Evolutionary conservation across 2,888 invertebrate genomes (phyloP).

Genomic region (Sympetrum striolatum): DNA sequence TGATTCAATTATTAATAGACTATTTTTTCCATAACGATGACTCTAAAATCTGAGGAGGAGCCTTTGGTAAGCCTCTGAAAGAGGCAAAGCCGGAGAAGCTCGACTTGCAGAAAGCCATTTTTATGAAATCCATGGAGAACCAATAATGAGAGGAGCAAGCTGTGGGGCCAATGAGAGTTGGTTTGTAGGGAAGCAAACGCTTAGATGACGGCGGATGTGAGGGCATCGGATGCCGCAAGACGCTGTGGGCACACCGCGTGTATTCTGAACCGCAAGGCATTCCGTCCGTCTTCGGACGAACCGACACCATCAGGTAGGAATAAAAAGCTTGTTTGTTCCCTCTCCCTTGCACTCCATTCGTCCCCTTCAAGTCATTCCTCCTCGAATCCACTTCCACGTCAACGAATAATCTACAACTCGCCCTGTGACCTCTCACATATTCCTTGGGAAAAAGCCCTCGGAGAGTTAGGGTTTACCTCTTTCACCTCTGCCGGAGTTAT

Average conservation of each 20-base stretch:
- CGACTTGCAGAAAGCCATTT: no score
- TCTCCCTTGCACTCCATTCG: neutral
- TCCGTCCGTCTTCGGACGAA: constrained; percentile 22
- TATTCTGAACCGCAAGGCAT: constrained; percentile 18
- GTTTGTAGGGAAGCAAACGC: neutral
- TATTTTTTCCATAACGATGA: no score
- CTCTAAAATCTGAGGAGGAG: no score
- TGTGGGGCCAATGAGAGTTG: neutral
- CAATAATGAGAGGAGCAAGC: neutral
- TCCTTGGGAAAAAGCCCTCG: neutral
- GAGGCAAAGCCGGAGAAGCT: no score
- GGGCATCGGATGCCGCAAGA: neutral
- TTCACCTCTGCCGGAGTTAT: neutral
- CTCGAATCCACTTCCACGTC: neutral
- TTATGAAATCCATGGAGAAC: no score
- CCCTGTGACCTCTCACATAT: neutral
- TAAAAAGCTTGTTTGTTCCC: constrained; percentile 23
- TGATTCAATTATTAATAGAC: no score
- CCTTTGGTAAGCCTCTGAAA: no score
- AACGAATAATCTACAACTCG: neutral
- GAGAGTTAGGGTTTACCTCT: neutral
- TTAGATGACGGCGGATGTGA: neutral
- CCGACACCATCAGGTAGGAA: constrained; percentile 30
- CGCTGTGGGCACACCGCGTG: neutral
- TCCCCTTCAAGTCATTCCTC: neutral